Conservation (phyloP, 2,113 vertebrate species). For the Odontesthes bonariensis region DNA sequence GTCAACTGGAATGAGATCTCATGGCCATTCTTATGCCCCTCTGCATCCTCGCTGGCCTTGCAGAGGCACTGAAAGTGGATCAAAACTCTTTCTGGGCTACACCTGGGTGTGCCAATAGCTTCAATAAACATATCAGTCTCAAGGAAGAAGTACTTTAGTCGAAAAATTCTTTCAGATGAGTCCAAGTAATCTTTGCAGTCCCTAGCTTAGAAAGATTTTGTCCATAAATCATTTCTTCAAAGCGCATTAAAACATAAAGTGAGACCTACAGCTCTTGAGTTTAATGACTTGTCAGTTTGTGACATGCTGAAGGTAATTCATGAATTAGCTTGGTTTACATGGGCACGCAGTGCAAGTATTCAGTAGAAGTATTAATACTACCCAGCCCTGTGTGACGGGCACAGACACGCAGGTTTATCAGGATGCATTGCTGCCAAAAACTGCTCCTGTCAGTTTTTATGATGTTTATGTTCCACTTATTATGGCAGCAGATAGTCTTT, state of each 20-base stretch:
- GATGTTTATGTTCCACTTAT: slow-evolving; percentile 27
- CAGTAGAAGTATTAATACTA: not conserved
- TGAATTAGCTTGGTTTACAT: slow-evolving; percentile 24
- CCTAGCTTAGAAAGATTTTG: too few species aligned
- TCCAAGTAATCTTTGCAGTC: too few species aligned
- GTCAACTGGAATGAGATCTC: too few species aligned
- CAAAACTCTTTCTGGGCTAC: not conserved
- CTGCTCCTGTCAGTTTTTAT: slow-evolving; percentile 19
- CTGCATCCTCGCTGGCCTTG: too few species aligned
- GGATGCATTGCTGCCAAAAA: slow-evolving; percentile 4
- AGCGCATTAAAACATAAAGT: too few species aligned
- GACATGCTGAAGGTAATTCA: not conserved
- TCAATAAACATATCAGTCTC: slow-evolving; percentile 5
- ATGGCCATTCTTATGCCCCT: too few species aligned
- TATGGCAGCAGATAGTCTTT: slow-evolving; percentile 24
- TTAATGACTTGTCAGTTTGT: not conserved
- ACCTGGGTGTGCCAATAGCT: not conserved
- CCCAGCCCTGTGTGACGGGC: slow-evolving; percentile 1
- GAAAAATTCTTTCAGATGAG: too few species aligned
- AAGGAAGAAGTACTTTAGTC: not conserved
- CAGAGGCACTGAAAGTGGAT: not conserved
- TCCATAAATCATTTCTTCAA: too few species aligned
- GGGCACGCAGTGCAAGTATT: too few species aligned
- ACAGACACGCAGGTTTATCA: slow-evolving; percentile 12
- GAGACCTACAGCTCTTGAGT: too few species aligned